A percentile compares a stretch with the other conserved stretches of the same genome.
Conservation (phyloP, 2,888 invertebrate genomes). For the Sepioteuthis lessoniana region DNA sequence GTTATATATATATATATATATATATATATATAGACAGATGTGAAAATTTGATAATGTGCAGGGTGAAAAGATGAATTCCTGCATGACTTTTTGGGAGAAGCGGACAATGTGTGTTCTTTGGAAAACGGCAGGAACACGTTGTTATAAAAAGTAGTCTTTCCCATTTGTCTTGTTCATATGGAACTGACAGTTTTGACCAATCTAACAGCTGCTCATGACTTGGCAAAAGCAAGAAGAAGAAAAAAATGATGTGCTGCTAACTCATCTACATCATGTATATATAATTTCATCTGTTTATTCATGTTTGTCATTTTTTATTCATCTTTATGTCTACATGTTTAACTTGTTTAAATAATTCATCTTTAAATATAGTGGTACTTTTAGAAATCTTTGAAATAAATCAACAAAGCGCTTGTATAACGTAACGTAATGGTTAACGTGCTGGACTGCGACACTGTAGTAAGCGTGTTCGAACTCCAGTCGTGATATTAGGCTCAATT, state of each 20-base stretch:
- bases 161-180: background rate
- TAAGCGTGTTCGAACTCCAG: too few species aligned
- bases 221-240: background rate
- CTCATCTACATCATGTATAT: background rate
- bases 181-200: background rate
- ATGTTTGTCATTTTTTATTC: too few species aligned
- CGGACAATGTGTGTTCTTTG: background rate
- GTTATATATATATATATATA: too few species aligned
- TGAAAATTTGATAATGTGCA: background rate
- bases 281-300: background rate
- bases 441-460: too few species aligned
- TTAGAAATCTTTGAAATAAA: too few species aligned
- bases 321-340: too few species aligned
- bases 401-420: too few species aligned
- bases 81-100: background rate
- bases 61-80: background rate
- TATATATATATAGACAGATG: background rate
- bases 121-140: background rate
- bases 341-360: too few species aligned
- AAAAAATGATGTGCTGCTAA: background rate
- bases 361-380: too few species aligned
- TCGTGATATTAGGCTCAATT: too few species aligned
- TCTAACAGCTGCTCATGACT: background rate
- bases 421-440: too few species aligned
- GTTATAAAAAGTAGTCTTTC: background rate